phyloP scores from a whole-genome alignment of 2,888 invertebrate genomes.

The Tetragonisca angustula region DNA sequence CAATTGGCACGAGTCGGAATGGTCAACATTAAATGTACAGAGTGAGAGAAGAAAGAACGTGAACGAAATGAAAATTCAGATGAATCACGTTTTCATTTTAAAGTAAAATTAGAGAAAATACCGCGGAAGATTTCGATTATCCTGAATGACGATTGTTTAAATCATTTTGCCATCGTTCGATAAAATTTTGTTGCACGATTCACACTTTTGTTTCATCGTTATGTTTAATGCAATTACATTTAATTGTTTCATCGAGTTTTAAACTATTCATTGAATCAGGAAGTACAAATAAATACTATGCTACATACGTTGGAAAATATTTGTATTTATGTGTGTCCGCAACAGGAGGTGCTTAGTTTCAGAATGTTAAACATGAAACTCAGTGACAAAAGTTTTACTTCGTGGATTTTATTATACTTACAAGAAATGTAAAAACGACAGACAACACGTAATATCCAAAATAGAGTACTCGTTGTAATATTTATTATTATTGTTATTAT shows the following conservation, averaged over 20 bases:
- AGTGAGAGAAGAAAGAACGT: not conserved
- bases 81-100: not conserved
- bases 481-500: not conserved
- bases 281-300: not conserved
- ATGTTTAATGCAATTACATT: not conserved
- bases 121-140: not conserved
- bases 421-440: not conserved
- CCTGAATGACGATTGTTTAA: not conserved
- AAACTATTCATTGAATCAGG: not conserved
- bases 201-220: not conserved
- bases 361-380: not conserved
- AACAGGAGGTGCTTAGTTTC: not conserved
- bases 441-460: not conserved
- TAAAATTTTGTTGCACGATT: not conserved
- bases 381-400: not conserved
- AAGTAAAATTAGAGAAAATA: not conserved
- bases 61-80: not conserved
- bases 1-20: constrained; percentile 15
- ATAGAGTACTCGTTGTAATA: not conserved
- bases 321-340: not conserved
- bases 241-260: not conserved
- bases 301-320: not conserved
- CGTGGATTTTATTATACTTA: not conserved
- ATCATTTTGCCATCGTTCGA: too few species aligned
- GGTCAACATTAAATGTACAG: constrained; percentile 10